Percentiles rank a stretch among this genome's conserved stretches.
phyloP scores from a whole-genome alignment of 2,797 vertebrate species.

The Peromyscus aztecus region DNA sequence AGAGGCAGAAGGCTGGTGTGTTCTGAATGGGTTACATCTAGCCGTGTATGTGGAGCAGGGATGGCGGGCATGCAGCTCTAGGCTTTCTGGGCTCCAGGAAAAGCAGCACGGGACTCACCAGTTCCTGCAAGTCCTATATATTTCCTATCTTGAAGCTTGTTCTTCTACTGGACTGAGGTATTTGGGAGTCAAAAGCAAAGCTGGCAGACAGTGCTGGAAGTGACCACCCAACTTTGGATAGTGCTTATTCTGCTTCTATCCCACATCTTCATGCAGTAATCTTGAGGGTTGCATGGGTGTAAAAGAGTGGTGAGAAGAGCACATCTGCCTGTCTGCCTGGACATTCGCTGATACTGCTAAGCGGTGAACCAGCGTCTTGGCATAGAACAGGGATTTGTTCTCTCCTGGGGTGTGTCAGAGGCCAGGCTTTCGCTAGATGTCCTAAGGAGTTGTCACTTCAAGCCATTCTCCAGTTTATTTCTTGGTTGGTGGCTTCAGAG shows the following conservation, averaged over 20 bases:
- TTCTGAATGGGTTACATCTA: not conserved
- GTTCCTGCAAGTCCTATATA: too few species aligned
- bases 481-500: not conserved
- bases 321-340: not conserved
- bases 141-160: too few species aligned
- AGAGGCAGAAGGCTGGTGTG: fast-evolving
- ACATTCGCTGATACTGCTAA: not conserved
- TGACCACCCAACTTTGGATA: not conserved
- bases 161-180: not conserved
- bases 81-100: not conserved
- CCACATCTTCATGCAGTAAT: not conserved
- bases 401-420: not conserved
- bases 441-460: not conserved
- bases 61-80: not conserved
- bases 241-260: not conserved
- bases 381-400: not conserved
- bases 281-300: too few species aligned
- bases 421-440: not conserved
- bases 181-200: too few species aligned
- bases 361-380: not conserved
- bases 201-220: not conserved
- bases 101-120: not conserved
- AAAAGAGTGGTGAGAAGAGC: not conserved
- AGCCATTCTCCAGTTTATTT: not conserved
- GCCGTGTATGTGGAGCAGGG: not conserved